Percentiles rank a stretch among this genome's conserved stretches.
Evolutionary conservation across 2,888 invertebrate genomes (phyloP).

Genomic region (Sepioteuthis lessoniana): DNA sequence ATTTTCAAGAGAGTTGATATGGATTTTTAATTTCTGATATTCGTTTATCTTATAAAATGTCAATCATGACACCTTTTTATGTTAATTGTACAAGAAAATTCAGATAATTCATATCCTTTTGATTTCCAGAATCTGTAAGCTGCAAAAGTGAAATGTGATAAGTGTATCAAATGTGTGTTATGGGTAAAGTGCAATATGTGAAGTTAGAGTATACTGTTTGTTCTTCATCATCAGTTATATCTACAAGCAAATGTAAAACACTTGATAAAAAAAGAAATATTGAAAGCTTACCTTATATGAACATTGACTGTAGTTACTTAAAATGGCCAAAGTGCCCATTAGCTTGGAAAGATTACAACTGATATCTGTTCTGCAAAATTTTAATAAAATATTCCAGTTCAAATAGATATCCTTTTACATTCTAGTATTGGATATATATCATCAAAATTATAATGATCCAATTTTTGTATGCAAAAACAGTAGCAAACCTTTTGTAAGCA

Average conservation of each 20-base stretch:
- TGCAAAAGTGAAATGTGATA: too few species aligned
- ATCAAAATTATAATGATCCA: too few species aligned
- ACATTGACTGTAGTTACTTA: slow-evolving; percentile 35
- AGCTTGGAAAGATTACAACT: slow-evolving; percentile 34
- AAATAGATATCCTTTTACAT: background rate
- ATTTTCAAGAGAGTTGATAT: background rate
- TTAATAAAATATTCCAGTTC: background rate
- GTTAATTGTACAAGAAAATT: too few species aligned
- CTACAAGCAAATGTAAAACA: background rate
- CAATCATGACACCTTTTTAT: background rate
- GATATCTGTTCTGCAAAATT: background rate
- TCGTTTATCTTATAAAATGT: background rate
- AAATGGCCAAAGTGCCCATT: slow-evolving; percentile 25
- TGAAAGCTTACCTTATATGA: slow-evolving; percentile 36
- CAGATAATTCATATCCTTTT: too few species aligned
- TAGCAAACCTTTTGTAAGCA: too few species aligned
- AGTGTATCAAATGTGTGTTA: too few species aligned
- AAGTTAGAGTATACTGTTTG: too few species aligned
- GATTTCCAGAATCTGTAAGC: too few species aligned
- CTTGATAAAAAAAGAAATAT: background rate
- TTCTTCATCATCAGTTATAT: too few species aligned
- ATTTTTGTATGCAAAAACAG: too few species aligned
- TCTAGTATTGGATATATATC: background rate
- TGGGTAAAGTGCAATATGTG: too few species aligned
- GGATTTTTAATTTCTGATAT: background rate